Conservation (phyloP, 2,888 invertebrate genomes). For the Acronicta leporina region DNA sequence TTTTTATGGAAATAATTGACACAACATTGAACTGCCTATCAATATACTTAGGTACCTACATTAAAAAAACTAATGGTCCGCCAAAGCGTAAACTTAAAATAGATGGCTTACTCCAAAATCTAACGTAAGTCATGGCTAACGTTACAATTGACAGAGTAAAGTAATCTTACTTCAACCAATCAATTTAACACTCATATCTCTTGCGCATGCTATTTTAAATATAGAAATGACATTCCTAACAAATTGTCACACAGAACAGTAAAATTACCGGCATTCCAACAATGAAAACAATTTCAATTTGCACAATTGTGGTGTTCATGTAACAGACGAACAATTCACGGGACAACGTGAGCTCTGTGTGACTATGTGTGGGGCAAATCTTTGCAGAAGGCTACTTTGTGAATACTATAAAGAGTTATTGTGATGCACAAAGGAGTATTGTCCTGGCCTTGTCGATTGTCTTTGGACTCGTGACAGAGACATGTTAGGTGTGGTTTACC, state of each 20-base stretch:
- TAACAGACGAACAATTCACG: conserved; percentile 72
- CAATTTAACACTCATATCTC: conserved; percentile 6
- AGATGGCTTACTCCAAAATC: neutral
- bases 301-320: conserved; percentile 64
- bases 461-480: conserved; percentile 66
- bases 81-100: conserved; percentile 1
- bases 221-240: conserved; percentile 33
- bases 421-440: conserved; percentile 78
- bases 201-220: conserved; percentile 29
- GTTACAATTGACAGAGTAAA: neutral
- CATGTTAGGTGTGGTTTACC: conserved; percentile 64
- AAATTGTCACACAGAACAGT: conserved; percentile 40
- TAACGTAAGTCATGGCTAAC: neutral
- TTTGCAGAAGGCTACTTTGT: conserved; percentile 81
- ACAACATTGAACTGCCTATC: conserved; percentile 43
- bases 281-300: conserved; percentile 55
- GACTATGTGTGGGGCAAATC: conserved; percentile 77
- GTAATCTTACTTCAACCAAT: neutral
- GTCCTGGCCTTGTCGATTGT: conserved; percentile 82
- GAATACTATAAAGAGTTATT: conserved; percentile 80
- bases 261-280: conserved; percentile 47
- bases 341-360: conserved; percentile 64
- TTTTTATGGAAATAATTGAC: conserved; percentile 37
- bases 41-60: conserved; percentile 11
- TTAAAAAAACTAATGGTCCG: conserved; percentile 16